These are phyloP conservation scores for Nemotelus nigrinus DNA, from an alignment of 2,888 invertebrate genomes.

Conservation along the genomic window DNA sequence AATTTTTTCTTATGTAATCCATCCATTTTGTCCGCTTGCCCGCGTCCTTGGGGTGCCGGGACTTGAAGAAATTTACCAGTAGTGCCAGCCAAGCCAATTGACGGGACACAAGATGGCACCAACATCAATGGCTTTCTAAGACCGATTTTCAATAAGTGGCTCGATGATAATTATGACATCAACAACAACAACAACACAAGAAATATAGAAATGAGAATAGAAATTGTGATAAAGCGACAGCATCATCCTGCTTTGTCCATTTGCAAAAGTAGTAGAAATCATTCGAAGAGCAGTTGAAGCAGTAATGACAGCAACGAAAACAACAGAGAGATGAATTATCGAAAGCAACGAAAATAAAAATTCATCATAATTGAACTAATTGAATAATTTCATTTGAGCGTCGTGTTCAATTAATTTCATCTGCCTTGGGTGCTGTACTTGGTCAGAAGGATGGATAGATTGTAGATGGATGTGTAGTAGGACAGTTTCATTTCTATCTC, in stretches of 20 bases:
- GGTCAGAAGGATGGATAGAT: background rate
- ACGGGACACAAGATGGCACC: no score
- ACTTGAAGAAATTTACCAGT: no score
- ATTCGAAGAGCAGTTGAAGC: background rate
- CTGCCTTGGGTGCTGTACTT: background rate
- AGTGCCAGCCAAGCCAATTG: no score
- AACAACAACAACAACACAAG: no score
- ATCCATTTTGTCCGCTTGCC: no score
- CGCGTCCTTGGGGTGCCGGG: no score
- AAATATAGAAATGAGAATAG: background rate
- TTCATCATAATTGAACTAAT: slow-evolving; percentile 61
- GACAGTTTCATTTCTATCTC: no score
- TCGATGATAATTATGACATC: no score
- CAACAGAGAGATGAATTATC: slow-evolving; percentile 50
- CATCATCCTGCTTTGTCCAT: background rate
- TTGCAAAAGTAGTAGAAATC: background rate
- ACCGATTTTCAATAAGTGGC: no score
- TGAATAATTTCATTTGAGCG: slow-evolving; percentile 59
- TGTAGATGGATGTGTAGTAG: no score
- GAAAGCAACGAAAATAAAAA: slow-evolving; percentile 53
- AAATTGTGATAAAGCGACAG: background rate
- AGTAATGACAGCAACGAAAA: no score
- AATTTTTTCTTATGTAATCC: background rate
- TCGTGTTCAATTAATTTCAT: slow-evolving; percentile 55
- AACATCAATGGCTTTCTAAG: no score